Base-by-base conservation (phyloP, 2,113 vertebrate genomes). In the Sminthopsis crassicaudata region DNA sequence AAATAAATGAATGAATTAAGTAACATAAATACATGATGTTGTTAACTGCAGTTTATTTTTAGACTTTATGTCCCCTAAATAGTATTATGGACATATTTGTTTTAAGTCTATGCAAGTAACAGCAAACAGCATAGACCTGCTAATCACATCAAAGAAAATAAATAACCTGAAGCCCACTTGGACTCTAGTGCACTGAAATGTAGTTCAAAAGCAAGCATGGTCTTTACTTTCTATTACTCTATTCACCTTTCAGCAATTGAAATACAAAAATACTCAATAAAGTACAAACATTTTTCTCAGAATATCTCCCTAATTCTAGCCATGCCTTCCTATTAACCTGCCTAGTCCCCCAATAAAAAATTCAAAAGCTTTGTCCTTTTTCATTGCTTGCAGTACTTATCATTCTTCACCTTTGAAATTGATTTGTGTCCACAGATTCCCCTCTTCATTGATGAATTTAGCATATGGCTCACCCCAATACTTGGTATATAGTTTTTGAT, bases 21-120 rank as follows among this genome's bases (percentile, higher is more conserved):
- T n/a, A 53, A 55, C 22, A 55, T 93, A 96, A 53, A 46, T 84
- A 50, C 42, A 91, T 12, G 60, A 91, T 76, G 30, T 84, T 94
- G 90, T 92, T 91, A 36, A 52, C 55, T 25, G 57, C 27, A 89
- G 36, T 93, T 89, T 92, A 84, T 94, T 94, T 90, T 94, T 89
- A 89, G 55, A 93, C 91, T 42, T 91, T 91, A 11, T 93, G 48
- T 12, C 60, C 36, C 54, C 27, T 76, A 46, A 96, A 76, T 91
- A 42, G 53, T 60, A 55, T 36, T 76, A 25, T 54, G 26, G 30
- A 67, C 12, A 55, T 50, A 51, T 67, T 84, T 89, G 12, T 46
- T 25, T 90, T 51, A 27, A 90, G 89, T 90, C 46, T 51, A 90
- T 50, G 89, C 24, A 90, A 46, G 30, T 30, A 90, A 90, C 89